Base-by-base conservation (phyloP, 2,113 vertebrate species). In the Tringa solitaria region DNA sequence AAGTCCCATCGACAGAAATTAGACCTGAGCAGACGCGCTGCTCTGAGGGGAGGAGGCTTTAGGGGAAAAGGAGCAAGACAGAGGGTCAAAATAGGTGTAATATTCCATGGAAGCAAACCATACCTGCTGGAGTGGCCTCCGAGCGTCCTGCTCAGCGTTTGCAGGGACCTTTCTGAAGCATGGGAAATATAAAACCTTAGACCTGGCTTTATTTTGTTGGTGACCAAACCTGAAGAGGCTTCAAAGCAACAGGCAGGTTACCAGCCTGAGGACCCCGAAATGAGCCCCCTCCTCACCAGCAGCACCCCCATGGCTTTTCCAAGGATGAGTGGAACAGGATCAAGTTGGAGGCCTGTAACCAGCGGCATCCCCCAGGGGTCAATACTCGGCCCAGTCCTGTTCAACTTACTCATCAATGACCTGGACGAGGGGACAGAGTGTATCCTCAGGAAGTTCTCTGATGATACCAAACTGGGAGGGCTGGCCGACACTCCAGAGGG, bases 1-100 rank as follows among this genome's bases (percentile, higher is more conserved):
- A 94, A 96, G 94, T 78, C 88, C 82, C 88, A 93, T 60, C 43
- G 79, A 96, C 56, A 33, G 85, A 85, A 94, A 95, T 92, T 32
- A 94, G 70, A 75, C 51, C 23, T 32, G 24, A 88, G 80, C 72
- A 81, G 73, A 61, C 2, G 0, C n/a, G 65, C 75, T 77, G 60
- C 81, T 91, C 81, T 13, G 12, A 67, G 27, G 65, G 39, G 43
- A 70, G 51, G 35, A 41, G 28, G 26, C 32, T 79, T 92, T 63
- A 53, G 6, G 9, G 18, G 50, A 63, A 70, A 96, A 79, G 65
- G 39, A 79, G 50, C 32, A 59, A 75, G 78, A 32, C 67, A 27
- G 56, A 2, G 2, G 64, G 56, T 50, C 64, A 63, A 68, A 96
- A 23, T 28, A 82, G 67, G 67, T 68, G 61, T 27, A 64, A 46